A percentile compares a stretch with the other conserved stretches of the same genome.
phyloP scores from a whole-genome alignment of 2,797 vertebrate genomes.

The Cossypha caffra region DNA sequence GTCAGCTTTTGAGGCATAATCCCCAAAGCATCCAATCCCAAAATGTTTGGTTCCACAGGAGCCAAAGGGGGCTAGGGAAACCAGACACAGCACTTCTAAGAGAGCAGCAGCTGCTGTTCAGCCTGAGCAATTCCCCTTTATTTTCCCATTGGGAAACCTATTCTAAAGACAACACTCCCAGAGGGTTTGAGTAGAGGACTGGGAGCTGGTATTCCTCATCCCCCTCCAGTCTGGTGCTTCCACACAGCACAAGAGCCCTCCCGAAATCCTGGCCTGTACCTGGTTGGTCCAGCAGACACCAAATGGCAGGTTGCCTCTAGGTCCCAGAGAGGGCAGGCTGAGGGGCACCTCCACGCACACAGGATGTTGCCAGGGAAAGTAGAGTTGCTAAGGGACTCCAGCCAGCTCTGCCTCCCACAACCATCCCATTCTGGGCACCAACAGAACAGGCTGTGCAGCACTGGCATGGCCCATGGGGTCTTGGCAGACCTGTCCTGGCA shows the following conservation, averaged over 20 bases:
- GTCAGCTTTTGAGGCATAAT: neutral
- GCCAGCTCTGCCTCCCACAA: neutral
- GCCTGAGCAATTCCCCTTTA: neutral
- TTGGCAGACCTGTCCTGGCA: neutral
- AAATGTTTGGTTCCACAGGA: neutral
- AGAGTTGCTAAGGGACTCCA: neutral
- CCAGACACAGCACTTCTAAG: neutral
- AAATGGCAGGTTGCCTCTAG: rapidly evolving
- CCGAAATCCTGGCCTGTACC: rapidly evolving
- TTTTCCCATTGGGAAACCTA: neutral
- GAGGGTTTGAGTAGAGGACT: neutral
- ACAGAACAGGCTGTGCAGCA: rapidly evolving
- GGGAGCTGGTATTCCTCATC: neutral
- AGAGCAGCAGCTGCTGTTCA: conserved; percentile 7
- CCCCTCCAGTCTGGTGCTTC: rapidly evolving
- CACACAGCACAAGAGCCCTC: rapidly evolving
- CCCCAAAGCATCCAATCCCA: neutral
- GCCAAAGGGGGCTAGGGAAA: neutral
- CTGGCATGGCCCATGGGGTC: rapidly evolving
- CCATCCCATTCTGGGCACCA: rapidly evolving
- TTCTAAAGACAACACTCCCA: neutral
- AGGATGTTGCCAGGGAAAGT: neutral
- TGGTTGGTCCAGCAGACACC: neutral
- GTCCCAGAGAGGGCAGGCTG: too few relatives aligned
- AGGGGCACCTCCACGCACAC: neutral